phyloP scores from a whole-genome alignment of 2,113 vertebrate genomes.

The Scatophagus argus region DNA sequence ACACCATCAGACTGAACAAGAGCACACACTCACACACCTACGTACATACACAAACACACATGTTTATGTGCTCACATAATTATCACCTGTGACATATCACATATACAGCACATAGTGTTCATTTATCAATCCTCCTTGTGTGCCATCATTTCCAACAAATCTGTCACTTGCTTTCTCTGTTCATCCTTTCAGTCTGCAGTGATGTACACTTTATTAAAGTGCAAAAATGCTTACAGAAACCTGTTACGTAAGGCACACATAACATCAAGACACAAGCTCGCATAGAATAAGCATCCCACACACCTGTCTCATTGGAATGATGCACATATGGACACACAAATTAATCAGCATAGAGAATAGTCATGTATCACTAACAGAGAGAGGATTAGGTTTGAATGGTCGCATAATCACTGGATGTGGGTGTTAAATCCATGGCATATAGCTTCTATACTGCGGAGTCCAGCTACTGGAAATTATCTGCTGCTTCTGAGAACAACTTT shows the following conservation, averaged over 20 bases:
- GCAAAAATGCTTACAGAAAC: not conserved
- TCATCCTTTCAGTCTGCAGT: not conserved
- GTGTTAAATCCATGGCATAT: constrained; percentile 48
- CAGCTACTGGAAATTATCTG: constrained; percentile 41
- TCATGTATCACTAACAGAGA: constrained; percentile 43
- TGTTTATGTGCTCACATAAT: not conserved
- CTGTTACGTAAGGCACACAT: constrained; percentile 13
- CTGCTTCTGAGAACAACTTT: constrained; percentile 14
- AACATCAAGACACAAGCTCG: not conserved
- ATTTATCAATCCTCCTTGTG: not conserved
- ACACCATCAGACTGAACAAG: not conserved
- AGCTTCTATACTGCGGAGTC: constrained; percentile 46
- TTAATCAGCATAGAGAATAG: constrained; percentile 26
- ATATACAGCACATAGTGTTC: not conserved
- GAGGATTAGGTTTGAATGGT: constrained; percentile 46
- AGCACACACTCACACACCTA: not conserved
- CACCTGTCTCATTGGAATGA: not conserved
- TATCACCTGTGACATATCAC: constrained; percentile 8
- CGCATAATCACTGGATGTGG: constrained; percentile 49
- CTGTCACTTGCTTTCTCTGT: not conserved
- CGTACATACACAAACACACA: not conserved
- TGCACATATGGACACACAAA: constrained; percentile 34
- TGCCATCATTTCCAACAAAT: not conserved
- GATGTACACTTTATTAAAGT: not conserved
- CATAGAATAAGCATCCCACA: not conserved